Evolutionary conservation across 2,113 vertebrate species (phyloP).

Genomic region (Stegastes partitus): DNA sequence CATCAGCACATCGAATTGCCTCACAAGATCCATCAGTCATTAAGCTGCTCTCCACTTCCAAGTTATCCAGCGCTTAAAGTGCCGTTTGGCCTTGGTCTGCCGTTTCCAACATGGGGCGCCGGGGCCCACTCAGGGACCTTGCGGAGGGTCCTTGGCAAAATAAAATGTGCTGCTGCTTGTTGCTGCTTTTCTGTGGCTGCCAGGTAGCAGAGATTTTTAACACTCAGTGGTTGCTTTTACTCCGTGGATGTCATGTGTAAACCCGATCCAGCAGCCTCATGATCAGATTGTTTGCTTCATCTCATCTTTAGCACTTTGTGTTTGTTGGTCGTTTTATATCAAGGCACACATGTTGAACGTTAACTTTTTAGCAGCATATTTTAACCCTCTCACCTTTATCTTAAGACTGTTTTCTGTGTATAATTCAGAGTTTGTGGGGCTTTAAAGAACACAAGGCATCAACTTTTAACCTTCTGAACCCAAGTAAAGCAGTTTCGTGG

Average conservation of each 20-base stretch:
- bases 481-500: too few species aligned
- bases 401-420: too few species aligned
- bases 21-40: constrained; percentile 24
- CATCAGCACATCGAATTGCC: constrained; percentile 10
- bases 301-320: neutral
- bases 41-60: neutral
- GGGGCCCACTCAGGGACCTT: constrained; percentile 2
- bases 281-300: neutral
- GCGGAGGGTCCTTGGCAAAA: neutral
- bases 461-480: too few species aligned
- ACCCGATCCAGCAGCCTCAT: neutral
- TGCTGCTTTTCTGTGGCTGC: neutral
- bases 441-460: too few species aligned
- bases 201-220: neutral
- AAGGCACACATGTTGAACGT: too few species aligned
- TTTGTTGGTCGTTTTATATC: neutral
- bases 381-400: too few species aligned
- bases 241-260: too few species aligned
- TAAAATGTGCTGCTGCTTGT: neutral
- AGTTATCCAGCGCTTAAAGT: constrained; percentile 26
- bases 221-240: neutral
- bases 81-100: constrained; percentile 10
- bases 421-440: too few species aligned
- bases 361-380: too few species aligned
- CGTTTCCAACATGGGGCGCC: neutral